Conservation (phyloP, 2,113 vertebrate species). For the Zosterops japonicus region DNA sequence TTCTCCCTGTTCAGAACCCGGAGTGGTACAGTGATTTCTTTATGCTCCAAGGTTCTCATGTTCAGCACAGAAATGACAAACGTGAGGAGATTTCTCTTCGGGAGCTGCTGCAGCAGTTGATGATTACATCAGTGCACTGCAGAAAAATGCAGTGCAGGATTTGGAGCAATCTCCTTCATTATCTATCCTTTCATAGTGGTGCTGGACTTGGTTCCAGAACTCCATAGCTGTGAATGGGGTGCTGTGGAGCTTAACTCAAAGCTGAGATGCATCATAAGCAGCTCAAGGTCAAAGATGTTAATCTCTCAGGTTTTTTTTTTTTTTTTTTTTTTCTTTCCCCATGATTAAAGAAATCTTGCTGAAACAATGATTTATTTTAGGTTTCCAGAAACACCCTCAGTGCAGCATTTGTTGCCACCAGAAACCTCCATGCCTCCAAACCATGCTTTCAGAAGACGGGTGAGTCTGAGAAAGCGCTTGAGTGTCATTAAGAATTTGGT, state of each 20-base stretch:
- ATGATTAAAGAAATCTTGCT: neutral
- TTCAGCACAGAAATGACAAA: accelerated
- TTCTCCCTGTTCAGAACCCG: accelerated
- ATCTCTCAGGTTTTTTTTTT: accelerated
- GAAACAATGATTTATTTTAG: conserved; percentile 57
- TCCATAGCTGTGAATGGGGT: accelerated
- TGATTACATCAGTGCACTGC: neutral
- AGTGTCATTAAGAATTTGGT: accelerated
- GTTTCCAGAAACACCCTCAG: conserved; percentile 85
- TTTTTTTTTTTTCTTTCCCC: neutral
- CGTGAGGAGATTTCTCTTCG: neutral
- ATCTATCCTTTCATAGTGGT: accelerated
- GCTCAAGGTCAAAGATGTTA: neutral
- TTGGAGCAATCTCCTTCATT: neutral
- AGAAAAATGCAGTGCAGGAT: neutral
- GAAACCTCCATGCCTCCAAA: conserved; percentile 87
- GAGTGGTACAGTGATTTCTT: neutral
- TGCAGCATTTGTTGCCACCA: conserved; percentile 87
- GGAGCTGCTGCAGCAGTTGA: neutral
- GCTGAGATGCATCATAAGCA: accelerated
- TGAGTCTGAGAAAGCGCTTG: conserved; percentile 57
- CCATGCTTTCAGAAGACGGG: conserved; percentile 88
- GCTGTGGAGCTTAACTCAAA: neutral
- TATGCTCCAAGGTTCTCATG: accelerated
- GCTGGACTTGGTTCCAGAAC: neutral